These are phyloP conservation scores for Plusia festucae DNA, from an alignment of 2,888 invertebrate species.

Conservation along the genomic window DNA sequence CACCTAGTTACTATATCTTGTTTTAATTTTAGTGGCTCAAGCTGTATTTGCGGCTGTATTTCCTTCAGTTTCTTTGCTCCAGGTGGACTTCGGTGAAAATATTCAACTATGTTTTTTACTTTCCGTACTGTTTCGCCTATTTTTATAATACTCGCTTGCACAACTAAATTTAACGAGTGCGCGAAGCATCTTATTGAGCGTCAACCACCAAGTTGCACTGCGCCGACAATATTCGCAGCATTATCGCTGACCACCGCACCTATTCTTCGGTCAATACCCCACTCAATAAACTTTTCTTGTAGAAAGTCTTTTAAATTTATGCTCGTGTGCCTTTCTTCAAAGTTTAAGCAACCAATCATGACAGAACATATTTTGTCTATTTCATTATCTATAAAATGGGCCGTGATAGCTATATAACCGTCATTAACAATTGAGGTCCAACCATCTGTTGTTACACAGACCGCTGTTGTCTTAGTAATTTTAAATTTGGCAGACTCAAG, in stretches of 20 bases:
- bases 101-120: not conserved
- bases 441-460: conserved; percentile 1
- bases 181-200: not conserved
- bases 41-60: no score
- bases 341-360: conserved; percentile 25
- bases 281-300: not conserved
- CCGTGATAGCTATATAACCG: not conserved
- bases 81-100: no score
- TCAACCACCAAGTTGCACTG: not conserved
- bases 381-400: not conserved
- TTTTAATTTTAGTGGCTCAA: no score
- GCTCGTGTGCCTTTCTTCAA: conserved; percentile 25
- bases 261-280: not conserved
- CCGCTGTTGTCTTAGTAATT: no score
- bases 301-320: not conserved
- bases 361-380: not conserved
- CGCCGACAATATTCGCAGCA: not conserved
- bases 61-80: no score
- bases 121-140: no score
- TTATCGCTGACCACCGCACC: not conserved
- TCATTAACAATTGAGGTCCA: not conserved
- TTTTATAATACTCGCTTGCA: not conserved
- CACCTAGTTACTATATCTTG: no score
- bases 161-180: not conserved
- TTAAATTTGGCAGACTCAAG: no score